Base-by-base conservation (phyloP, 2,888 invertebrate genomes). In the Macaria notata region DNA sequence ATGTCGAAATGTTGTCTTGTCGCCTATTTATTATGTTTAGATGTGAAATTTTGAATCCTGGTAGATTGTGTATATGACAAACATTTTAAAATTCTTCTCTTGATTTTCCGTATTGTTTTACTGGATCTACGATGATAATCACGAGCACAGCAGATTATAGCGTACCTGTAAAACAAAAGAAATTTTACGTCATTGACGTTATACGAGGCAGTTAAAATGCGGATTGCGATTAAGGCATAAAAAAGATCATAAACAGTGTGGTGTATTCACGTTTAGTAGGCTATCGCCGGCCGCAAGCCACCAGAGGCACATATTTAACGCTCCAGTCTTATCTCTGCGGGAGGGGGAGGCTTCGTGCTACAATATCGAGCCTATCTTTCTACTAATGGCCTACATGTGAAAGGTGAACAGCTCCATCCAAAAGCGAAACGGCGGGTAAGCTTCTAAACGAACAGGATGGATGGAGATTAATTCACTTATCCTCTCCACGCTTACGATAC, bases 331-430 rank as follows among this genome's bases (percentile, higher is more conserved):
- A 88, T 88, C 86, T 86, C 71, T 63, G 75, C 75, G 73, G 77
- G 72, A 76, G 72, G 70, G 69, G 70, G 71, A 72, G 70, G 74
- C 75, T 78, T 73, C 80, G 78, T 76, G 80, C 78, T 79, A 79
- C 81, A 81, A 78, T 86, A 86, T 82, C 78, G 76, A 81, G 83
- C 82, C 84, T 88, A 86, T 87, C 86, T 83, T 81, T 78, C 78
- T 83, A 81, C 86, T 89, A 89, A 88, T 84, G 84, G 83, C 81
- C 81, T 83, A 84, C 82, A 88, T 84, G 82, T 81, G 84, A 86
- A 86, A 86, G 86, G 87, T 84, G 84, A 88, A 88, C 83, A 78
- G 81, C 82, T 83, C 75, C 75, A 79, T 83, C 75, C 71, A 72
- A n/a, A 77, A 76, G 73, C 71, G 73, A 69, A 77, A 78, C 79